Base-by-base conservation (phyloP, 1,140 invertebrate species). In the Zaprionus gabonicus region DNA sequence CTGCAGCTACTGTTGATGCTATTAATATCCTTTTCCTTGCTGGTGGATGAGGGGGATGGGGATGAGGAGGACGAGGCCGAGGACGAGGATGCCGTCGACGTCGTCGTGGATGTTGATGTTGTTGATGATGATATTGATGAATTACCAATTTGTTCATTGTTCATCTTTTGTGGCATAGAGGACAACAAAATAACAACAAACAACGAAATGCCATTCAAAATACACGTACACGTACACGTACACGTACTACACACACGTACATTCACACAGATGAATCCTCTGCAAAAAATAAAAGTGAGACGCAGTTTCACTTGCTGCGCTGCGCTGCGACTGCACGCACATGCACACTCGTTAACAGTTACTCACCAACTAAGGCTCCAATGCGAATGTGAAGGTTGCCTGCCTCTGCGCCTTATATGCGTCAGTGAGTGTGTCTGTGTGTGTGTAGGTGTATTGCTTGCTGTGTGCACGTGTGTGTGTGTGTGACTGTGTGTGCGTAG, bases 121-220 rank as follows among this genome's bases (percentile, higher is more conserved):
- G 20, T 34, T 66, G 70, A 64, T 74, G 71, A 65, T 75, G 71
- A 74, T 59, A 74, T 63, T 44, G 76, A 74, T 78, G 76, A 58
- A 41, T 49, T 55, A 78, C 55, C 76, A 78, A 78, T 70, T 75
- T 73, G 75, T 77, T 78, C 76, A 78, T 78, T 78, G 76, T 78
- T 78, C 76, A 78, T 78, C 76, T 75, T 78, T 75, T 78, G 71
- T 73, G 64, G 75, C 71, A 73, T 68, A 57, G 46, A 17, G 9
- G 41, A 23, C 23, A 23, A 23, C 20, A 20, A 20, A 20, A 20
- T 20, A 46, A 17, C 31, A 63, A 75, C 71, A 75, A 70, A 78
- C 76, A 78, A 78, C 76, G 49, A 68, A 77, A 77, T 77, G 75
- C 75, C 75, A 77, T 77, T 77, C 65, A 77, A 76, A 65, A 59